Conservation (phyloP, 2,888 invertebrate genomes). For the Torymus texanus region DNA sequence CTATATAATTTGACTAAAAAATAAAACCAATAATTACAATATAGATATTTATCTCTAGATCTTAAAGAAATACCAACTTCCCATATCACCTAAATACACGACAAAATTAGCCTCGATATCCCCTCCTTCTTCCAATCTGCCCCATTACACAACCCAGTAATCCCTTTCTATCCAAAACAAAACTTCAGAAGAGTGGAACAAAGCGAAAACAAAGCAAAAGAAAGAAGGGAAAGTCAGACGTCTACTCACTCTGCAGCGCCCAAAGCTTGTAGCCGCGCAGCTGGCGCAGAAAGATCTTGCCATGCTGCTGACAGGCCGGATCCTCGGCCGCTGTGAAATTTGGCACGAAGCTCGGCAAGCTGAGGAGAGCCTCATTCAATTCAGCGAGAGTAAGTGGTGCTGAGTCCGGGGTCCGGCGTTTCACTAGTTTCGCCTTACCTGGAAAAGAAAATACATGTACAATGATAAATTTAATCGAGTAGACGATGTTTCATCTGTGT, state of each 20-base stretch:
- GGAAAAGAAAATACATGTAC: too few relatives aligned
- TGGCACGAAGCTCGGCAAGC: slow-evolving; percentile 81
- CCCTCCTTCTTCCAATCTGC: too few relatives aligned
- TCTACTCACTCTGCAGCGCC: slow-evolving; percentile 83
- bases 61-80: too few relatives aligned
- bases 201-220: neutral
- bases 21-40: too few relatives aligned
- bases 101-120: too few relatives aligned
- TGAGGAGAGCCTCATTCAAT: slow-evolving; percentile 78
- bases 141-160: too few relatives aligned
- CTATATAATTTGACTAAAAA: too few relatives aligned
- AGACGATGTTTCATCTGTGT: neutral
- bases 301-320: slow-evolving; percentile 82
- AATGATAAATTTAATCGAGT: neutral
- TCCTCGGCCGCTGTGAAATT: slow-evolving; percentile 81
- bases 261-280: slow-evolving; percentile 82
- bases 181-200: neutral
- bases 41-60: too few relatives aligned
- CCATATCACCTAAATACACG: too few relatives aligned
- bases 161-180: too few relatives aligned
- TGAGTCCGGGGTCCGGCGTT: neutral
- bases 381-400: slow-evolving; percentile 42
- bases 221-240: neutral
- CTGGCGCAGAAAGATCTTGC: slow-evolving; percentile 82
- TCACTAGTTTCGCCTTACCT: neutral